Base-by-base conservation (phyloP, 2,888 invertebrate species). In the Tetragonula carbonaria region DNA sequence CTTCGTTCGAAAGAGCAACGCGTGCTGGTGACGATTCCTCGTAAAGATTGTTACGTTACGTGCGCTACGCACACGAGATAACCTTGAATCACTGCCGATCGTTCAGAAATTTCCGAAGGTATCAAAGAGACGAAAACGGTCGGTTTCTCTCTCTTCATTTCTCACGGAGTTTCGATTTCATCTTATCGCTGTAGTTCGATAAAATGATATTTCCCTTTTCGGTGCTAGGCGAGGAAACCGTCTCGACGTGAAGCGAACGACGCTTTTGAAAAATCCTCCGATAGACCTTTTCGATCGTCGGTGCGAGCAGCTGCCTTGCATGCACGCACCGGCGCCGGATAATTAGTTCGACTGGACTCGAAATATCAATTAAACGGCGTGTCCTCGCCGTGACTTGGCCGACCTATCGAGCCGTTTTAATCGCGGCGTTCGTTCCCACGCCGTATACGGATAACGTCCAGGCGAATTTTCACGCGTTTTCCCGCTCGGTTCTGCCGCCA, bases 391-490 rank as follows among this genome's bases (percentile, higher is more conserved):
- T 59, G 45, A 80, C 68, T 82, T 70, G 11, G 67, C 68, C 68
- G 73, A 55, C 33, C 68, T 50, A 82, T 82, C 79, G 72, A 59
- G 74, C 50, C 75, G 59, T 80, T 80, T 83, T 62, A 63, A 74
- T 77, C 74, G 57, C 66, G 70, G 57, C 38, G 62, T 53, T 71
- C 63, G 65, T 84, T 84, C 72, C 73, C 84, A 80, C 68, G 84
- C 51, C 78, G 28, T 45, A 8, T 65, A 62, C 55, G 74, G 67
- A 63, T 67, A 53, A 55, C 68, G 84, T 71, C n/a, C 70, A 65
- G 53, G 68, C 68, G 70, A 88, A 86, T 84, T 86, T 86, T 82
- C 73, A 73, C 74, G 78, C 77, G 67, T 67, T 78, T 65, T 21
- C 33, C 57, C 59, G 59, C 67, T 65, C 65, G 45, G 45, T 33